A percentile compares a stretch with the other conserved stretches of the same genome.
Evolutionary conservation across 2,888 invertebrate species (phyloP).

Genomic region (Leucoma salicis): DNA sequence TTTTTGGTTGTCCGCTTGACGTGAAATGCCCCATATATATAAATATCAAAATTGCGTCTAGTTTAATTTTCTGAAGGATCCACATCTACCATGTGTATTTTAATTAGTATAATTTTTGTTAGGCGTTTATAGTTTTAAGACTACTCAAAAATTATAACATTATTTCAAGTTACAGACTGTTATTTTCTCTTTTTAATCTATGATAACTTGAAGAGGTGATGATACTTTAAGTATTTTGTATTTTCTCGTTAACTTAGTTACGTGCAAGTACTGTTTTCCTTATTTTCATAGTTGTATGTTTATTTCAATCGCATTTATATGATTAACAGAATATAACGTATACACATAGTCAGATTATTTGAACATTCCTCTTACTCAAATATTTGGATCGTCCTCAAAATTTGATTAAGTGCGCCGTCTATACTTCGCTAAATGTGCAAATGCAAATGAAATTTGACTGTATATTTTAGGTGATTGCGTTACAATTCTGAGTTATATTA

Average conservation of each 20-base stretch:
- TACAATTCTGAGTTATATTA: not conserved
- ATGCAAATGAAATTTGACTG: not conserved
- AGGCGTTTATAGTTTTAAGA: no score
- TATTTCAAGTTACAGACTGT: no score
- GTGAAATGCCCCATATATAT: no score
- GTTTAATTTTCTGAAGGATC: no score
- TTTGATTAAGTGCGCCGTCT: not conserved
- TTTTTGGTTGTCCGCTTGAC: no score
- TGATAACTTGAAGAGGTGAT: not conserved
- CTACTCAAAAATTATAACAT: no score
- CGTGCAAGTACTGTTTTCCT: not conserved
- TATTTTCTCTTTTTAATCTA: no score
- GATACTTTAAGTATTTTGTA: not conserved
- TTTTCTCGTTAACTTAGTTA: not conserved
- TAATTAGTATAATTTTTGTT: no score
- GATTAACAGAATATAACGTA: not conserved
- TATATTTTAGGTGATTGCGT: not conserved
- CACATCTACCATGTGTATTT: no score
- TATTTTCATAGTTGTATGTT: not conserved
- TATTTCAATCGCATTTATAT: not conserved
- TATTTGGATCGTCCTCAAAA: not conserved
- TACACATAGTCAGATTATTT: not conserved
- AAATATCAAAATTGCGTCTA: no score
- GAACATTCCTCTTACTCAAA: not conserved
- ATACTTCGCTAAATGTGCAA: not conserved